These are phyloP conservation scores for Drosophila quinaria DNA, from an alignment of 2,888 invertebrate species.

Conservation along the genomic window DNA sequence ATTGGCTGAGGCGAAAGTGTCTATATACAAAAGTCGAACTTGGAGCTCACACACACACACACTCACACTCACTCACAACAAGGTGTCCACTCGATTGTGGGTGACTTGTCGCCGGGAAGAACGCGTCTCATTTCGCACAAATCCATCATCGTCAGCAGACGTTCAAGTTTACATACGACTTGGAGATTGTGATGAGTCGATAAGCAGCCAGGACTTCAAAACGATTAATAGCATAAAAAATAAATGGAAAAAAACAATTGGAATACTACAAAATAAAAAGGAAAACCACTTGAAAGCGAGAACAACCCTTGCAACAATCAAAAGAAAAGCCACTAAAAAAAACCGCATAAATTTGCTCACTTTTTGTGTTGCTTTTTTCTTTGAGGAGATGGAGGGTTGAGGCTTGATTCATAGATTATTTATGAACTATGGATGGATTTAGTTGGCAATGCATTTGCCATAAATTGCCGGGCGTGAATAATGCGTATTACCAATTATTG, in stretches of 20 bases:
- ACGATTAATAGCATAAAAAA: conserved; percentile 15
- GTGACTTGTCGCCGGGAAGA: conserved; percentile 26
- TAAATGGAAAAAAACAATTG: conserved; percentile 7
- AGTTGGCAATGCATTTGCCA: conserved; percentile 16
- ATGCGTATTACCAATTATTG: conserved; percentile 62
- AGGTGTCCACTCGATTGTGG: conserved; percentile 28
- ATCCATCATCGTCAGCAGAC: conserved; percentile 76
- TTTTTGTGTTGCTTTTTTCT: conserved; percentile 1
- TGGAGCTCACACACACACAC: not conserved
- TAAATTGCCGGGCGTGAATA: conserved; percentile 54
- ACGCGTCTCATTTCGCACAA: conserved; percentile 56
- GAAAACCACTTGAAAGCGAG: not conserved
- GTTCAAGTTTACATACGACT: conserved; percentile 34
- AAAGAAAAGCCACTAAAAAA: conserved; percentile 8
- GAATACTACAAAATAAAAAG: not conserved
- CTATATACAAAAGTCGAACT: conserved; percentile 30
- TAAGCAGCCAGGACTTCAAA: conserved; percentile 39
- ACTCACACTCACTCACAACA: not conserved
- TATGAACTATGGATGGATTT: conserved; percentile 40
- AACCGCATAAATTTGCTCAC: conserved; percentile 24
- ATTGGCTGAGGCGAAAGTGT: conserved; percentile 43
- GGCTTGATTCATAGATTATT: conserved; percentile 50
- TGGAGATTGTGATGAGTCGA: conserved; percentile 32
- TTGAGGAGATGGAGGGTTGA: conserved; percentile 26
- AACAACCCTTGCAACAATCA: conserved; percentile 34